Conservation (phyloP, 2,888 invertebrate genomes). For the Ryuthela nishihirai region DNA sequence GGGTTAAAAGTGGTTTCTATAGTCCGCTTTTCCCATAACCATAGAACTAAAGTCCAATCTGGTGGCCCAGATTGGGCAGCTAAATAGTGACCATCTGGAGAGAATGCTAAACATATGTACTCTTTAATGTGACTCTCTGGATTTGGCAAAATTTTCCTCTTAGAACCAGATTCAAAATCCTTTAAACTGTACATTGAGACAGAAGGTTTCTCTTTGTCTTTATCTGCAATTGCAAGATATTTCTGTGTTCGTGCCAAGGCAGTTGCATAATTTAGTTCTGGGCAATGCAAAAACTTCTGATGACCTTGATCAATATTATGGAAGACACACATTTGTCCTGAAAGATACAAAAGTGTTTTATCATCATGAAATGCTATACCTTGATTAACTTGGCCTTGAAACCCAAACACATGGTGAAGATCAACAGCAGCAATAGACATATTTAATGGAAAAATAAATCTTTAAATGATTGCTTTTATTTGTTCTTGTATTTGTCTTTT, state of each 20-base stretch:
- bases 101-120: constrained; percentile 9
- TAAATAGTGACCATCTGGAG: neutral
- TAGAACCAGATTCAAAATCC: too few relatives aligned
- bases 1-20: constrained; percentile 2
- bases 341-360: constrained; percentile 2
- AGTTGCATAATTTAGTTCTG: constrained; percentile 1
- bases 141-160: too few relatives aligned
- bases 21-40: constrained; percentile 1
- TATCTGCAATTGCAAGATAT: too few relatives aligned
- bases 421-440: too few relatives aligned
- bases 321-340: constrained; percentile 8
- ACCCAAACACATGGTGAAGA: constrained; percentile 4
- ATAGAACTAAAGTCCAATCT: constrained; percentile 7
- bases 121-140: too few relatives aligned
- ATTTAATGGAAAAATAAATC: too few relatives aligned
- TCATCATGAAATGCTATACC: neutral
- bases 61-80: constrained; percentile 8
- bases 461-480: too few relatives aligned
- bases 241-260: constrained; percentile 1
- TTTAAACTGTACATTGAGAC: too few relatives aligned
- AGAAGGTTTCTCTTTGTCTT: too few relatives aligned
- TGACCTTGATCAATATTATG: neutral
- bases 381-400: neutral
- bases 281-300: constrained; percentile 1
- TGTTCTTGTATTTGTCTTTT: too few relatives aligned